Percentiles rank a stretch among this genome's conserved stretches.
Evolutionary conservation across 2,888 invertebrate species (phyloP).

Genomic region (Euphydryas editha): DNA sequence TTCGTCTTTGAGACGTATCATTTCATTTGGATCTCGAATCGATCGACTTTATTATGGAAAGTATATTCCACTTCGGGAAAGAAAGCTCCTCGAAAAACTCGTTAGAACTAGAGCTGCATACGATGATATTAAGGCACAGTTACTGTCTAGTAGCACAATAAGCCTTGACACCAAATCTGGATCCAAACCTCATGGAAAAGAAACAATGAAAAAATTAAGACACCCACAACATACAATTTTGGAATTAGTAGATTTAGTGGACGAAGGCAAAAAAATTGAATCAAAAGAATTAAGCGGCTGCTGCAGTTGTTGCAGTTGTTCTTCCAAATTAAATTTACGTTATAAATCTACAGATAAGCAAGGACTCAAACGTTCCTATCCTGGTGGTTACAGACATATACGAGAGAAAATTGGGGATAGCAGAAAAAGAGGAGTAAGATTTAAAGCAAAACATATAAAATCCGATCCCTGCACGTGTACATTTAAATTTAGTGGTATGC

Average conservation of each 20-base stretch:
- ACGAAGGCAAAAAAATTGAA: slow-evolving; percentile 52
- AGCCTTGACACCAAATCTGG: slow-evolving; percentile 49
- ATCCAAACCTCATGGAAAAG: slow-evolving; percentile 42
- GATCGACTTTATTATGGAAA: slow-evolving; percentile 57
- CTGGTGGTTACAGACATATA: slow-evolving; percentile 31
- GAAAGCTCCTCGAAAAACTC: slow-evolving; percentile 57
- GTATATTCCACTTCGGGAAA: slow-evolving; percentile 58
- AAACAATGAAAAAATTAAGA: slow-evolving; percentile 36
- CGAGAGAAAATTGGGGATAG: slow-evolving; percentile 43
- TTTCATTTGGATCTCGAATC: slow-evolving; percentile 52
- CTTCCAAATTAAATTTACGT: slow-evolving; percentile 44
- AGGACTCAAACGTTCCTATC: slow-evolving; percentile 41
- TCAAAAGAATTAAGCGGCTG: slow-evolving; percentile 52
- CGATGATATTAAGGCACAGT: slow-evolving; percentile 57
- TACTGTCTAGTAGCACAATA: slow-evolving; percentile 53
- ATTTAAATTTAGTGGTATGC: slow-evolving; percentile 46
- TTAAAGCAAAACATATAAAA: slow-evolving; percentile 54
- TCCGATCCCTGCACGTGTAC: slow-evolving; percentile 65
- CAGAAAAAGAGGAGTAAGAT: slow-evolving; percentile 41
- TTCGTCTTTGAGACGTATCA: slow-evolving; percentile 48
- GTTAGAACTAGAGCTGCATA: slow-evolving; percentile 62
- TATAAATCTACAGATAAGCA: slow-evolving; percentile 39
- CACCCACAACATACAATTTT: slow-evolving; percentile 49
- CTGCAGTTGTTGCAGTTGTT: slow-evolving; percentile 62
- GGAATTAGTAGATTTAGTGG: slow-evolving; percentile 55